Base-by-base conservation (phyloP, 2,797 vertebrate species). In the Aeoliscus strigatus region DNA sequence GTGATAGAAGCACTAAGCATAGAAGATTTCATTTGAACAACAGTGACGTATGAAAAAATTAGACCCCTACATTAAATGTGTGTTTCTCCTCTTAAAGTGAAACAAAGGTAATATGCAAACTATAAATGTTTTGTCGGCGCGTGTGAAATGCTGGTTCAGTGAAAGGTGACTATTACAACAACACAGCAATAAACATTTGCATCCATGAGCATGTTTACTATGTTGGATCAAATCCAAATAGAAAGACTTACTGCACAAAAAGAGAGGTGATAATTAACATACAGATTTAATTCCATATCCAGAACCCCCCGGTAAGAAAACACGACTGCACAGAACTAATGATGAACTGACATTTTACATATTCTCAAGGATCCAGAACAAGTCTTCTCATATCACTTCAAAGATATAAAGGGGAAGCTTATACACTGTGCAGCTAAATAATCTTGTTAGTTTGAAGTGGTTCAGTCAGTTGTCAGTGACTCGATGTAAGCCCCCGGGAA, bases 381-480 rank as follows among this genome's bases (percentile, higher is more conserved):
- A 37, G 11, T 39, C 18, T 32, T 56, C 15, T 35, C 24, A 21
- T 21, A 6, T 21, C 18, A 21, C 18, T 21, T 21, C 24, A 9
- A 23, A 50, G 16, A 51, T 28, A 42, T 9, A 34, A 48, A 52
- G 23, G 14, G 27, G 56, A 50, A 31, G 40, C 28, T 13, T 9
- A 34, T 27, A 14, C 12, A 28, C 31, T 33, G 18, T 43, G 36
- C 55, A 58, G 41, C 62, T 45, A 81, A 71, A 81, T 73, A 74
- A 79, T 81, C 68, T 70, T 69, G 67, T 81, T 71, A 72, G 77
- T 80, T 84, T 69, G 61, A 62, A 62, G 59, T 46, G 35, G 28
- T 54, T 16, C 67, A 85, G 84, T 80, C 81, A 79, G 79, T 84
- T 74, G 55, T 72, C 77, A 76, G 80, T 80, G 79, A 82, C 78